Evolutionary conservation across 2,888 invertebrate species (phyloP), one percentile per base, ranked within the genome.

Genomic region (Gryllus longicercus): DNA sequence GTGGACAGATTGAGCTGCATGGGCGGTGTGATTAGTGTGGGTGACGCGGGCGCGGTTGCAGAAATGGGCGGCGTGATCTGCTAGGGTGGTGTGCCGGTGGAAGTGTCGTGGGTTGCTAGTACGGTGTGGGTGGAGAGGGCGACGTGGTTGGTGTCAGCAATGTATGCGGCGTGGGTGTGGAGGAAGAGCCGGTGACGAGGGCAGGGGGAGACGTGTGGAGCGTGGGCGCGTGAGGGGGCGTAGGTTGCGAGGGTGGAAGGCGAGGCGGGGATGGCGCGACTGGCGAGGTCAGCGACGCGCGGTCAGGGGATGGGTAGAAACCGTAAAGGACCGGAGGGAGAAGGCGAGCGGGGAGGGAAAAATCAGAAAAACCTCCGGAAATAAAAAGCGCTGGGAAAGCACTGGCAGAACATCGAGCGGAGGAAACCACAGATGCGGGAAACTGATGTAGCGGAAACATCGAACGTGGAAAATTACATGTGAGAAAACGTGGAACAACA

Each of bases 391-490:
- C n/a, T 18, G 63, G n/a, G n/a, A 63, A 63, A 63, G 63, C 16
- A n/a, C n/a, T 3, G 63, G n/a, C 63, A 63, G 63, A 63, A 63
- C 63, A 63, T 63, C 14, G 14, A 63, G 63, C 63, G 63, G n/a
- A n/a, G n/a, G 63, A n/a, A n/a, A n/a, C n/a, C 63, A n/a, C 63
- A 63, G 63, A 63, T 63, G 63, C 63, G n/a, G 63, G n/a, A 63
- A 63, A 14, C n/a, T n/a, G 63, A 63, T 63, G 63, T 18, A 63
- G 63, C 63, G 63, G 63, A 63, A 63, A 63, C 14, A 63, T 63
- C 63, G 63, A 63, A 63, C 63, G 63, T n/a, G 63, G 63, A 63
- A 63, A 63, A 63, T 63, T 63, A 63, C 63, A 63, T 63, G 63
- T 63, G 63, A 63, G 63, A 63, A 63, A 63, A 63, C 63, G 63